These are phyloP conservation scores for Apotomis betuletana DNA, from an alignment of 2,888 invertebrate species.

Conservation along the genomic window DNA sequence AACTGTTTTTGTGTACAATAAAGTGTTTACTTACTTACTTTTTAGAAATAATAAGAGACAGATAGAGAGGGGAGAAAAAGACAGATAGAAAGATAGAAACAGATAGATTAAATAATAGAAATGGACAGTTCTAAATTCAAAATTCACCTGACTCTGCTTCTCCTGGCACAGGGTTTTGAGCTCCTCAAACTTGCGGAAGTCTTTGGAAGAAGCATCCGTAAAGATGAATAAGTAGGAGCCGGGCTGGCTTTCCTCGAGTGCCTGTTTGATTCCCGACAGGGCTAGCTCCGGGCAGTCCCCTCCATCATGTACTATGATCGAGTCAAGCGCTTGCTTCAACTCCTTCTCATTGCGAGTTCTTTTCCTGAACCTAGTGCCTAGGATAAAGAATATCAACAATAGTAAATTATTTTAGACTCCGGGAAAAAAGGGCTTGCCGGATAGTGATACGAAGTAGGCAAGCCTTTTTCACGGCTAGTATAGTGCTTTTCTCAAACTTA, in stretches of 20 bases:
- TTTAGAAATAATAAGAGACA: too few species aligned
- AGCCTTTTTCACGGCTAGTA: too few species aligned
- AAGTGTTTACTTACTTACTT: too few species aligned
- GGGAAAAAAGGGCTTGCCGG: too few species aligned
- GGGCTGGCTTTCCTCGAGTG: slow-evolving; percentile 48
- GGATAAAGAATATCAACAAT: neutral
- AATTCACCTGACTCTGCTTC: slow-evolving; percentile 46
- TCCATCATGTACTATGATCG: slow-evolving; percentile 9
- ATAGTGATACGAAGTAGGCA: too few species aligned
- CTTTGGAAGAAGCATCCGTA: slow-evolving; percentile 56
- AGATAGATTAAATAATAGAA: too few species aligned
- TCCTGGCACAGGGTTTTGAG: slow-evolving; percentile 50
- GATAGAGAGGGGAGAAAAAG: too few species aligned
- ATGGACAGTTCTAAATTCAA: too few species aligned
- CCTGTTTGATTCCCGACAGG: slow-evolving; percentile 49
- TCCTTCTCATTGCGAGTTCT: slow-evolving; percentile 15
- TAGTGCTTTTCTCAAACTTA: too few species aligned
- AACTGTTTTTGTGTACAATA: too few species aligned
- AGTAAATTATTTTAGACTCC: neutral
- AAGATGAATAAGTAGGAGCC: slow-evolving; percentile 54
- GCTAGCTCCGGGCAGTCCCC: slow-evolving; percentile 51
- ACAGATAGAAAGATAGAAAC: too few species aligned
- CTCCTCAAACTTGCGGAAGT: slow-evolving; percentile 38
- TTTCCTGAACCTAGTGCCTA: neutral
- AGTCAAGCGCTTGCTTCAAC: slow-evolving; percentile 14